A percentile compares a stretch with the other conserved stretches of the same genome.
Evolutionary conservation across 2,888 invertebrate species (phyloP).

Genomic region (Cheilosia pagana): DNA sequence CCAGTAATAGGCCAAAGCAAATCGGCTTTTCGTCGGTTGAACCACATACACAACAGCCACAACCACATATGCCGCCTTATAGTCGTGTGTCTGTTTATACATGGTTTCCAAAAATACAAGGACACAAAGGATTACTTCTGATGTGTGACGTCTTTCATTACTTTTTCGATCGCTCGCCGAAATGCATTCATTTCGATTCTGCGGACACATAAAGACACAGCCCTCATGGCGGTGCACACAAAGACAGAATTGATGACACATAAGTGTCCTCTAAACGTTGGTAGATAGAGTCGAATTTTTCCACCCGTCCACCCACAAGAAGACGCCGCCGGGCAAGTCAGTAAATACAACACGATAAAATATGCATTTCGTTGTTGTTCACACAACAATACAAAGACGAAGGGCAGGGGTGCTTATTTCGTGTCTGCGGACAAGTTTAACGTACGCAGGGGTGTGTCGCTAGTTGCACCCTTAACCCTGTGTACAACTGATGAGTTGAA

Average conservation of each 20-base stretch:
- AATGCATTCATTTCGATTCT: constrained; percentile 50
- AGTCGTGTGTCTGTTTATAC: not conserved
- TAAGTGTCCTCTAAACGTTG: constrained; percentile 23
- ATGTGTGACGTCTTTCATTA: constrained; percentile 31
- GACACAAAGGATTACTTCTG: not conserved
- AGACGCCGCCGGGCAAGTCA: constrained; percentile 5
- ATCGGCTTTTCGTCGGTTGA: too few relatives aligned
- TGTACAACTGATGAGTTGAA: constrained; percentile 51
- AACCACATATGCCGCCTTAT: not conserved
- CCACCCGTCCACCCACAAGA: constrained; percentile 34
- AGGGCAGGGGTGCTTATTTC: constrained; percentile 41
- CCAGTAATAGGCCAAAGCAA: too few relatives aligned
- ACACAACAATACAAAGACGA: constrained; percentile 30
- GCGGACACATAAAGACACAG: constrained; percentile 38
- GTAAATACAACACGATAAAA: constrained; percentile 58
- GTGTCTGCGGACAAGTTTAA: constrained; percentile 33
- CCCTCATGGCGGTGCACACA: constrained; percentile 15
- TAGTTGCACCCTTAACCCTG: constrained; percentile 60
- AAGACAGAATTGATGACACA: constrained; percentile 43
- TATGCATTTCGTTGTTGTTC: constrained; percentile 63
- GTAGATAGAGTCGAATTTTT: not conserved
- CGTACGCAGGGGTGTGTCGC: constrained; percentile 46
- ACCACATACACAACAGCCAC: too few relatives aligned
- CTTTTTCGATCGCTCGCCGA: constrained; percentile 23
- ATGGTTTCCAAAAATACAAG: constrained; percentile 2